phyloP scores from a whole-genome alignment of 1,140 invertebrate genomes.

The Diorhabda sublineata region DNA sequence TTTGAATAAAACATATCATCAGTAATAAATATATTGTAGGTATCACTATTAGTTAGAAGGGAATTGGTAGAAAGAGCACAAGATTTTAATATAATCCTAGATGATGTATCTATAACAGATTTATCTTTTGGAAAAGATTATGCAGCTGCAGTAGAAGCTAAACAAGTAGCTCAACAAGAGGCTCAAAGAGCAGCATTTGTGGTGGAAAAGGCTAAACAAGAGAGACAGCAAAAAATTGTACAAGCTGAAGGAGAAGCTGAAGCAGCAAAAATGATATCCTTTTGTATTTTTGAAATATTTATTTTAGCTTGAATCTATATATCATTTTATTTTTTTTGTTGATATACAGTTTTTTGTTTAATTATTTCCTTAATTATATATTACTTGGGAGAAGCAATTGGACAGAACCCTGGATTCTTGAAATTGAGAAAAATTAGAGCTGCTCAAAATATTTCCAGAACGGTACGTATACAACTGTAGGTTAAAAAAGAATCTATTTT shows the following conservation, averaged over 20 bases:
- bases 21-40: conserved; percentile 48
- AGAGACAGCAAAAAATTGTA: conserved; percentile 98
- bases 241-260: conserved; percentile 99
- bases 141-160: conserved; percentile 98
- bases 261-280: conserved; percentile 95
- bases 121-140: conserved; percentile 99
- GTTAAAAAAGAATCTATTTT: too few relatives aligned
- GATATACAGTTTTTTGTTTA: background rate
- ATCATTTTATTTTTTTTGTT: background rate
- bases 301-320: background rate
- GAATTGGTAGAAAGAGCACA: conserved; percentile 93
- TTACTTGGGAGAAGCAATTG: conserved; percentile 92
- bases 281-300: conserved; percentile 47
- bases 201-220: conserved; percentile 96
- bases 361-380: conserved; percentile 61
- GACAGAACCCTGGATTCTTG: conserved; percentile 93
- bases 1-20: conserved; percentile 4
- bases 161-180: conserved; percentile 99
- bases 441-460: conserved; percentile 94
- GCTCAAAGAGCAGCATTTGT: conserved; percentile 97
- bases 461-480: conserved; percentile 59
- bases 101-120: conserved; percentile 99
- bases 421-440: conserved; percentile 97
- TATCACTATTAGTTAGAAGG: conserved; percentile 87
- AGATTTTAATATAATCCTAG: conserved; percentile 98